Evolutionary conservation across 1,140 invertebrate genomes (phyloP).

Genomic region (Pogonomyrmex californicus): DNA sequence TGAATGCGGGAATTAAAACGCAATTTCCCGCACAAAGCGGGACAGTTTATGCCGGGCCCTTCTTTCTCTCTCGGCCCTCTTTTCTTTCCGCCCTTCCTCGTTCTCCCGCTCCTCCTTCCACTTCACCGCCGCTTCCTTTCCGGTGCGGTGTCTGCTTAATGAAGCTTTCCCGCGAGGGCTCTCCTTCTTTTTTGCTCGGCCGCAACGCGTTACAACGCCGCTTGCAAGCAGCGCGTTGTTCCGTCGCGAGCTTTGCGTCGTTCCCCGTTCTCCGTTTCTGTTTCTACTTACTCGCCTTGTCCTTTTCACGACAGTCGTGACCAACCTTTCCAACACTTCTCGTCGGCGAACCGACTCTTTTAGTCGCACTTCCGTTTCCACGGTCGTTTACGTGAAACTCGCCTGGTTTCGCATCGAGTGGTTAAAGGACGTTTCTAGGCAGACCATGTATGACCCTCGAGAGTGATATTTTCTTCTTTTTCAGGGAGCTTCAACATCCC

Average conservation of each 20-base stretch:
- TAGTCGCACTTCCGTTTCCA: slow-evolving; percentile 23
- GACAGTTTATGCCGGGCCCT: slow-evolving; percentile 85
- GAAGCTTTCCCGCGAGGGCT: slow-evolving; percentile 82
- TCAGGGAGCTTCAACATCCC: background rate
- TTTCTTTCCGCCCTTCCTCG: slow-evolving; percentile 40
- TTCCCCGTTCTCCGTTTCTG: slow-evolving; percentile 19
- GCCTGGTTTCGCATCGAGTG: background rate
- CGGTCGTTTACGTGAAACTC: slow-evolving; percentile 54
- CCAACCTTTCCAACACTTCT: background rate
- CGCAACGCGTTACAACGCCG: slow-evolving; percentile 62
- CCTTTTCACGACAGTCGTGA: slow-evolving; percentile 1
- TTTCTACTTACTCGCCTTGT: slow-evolving; percentile 36
- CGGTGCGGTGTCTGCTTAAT: slow-evolving; percentile 82
- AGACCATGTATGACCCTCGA: slow-evolving; percentile 3
- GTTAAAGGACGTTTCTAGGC: slow-evolving; percentile 50
- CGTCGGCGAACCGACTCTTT: background rate
- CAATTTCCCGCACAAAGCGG: slow-evolving; percentile 86
- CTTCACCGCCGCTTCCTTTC: slow-evolving; percentile 71
- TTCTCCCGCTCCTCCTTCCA: slow-evolving; percentile 15
- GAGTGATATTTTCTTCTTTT: slow-evolving; percentile 35
- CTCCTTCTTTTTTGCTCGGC: slow-evolving; percentile 77
- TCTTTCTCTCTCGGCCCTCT: slow-evolving; percentile 23
- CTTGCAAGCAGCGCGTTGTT: slow-evolving; percentile 64
- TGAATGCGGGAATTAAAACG: slow-evolving; percentile 87
- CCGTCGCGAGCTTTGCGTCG: slow-evolving; percentile 56